Percentiles rank a stretch among this genome's conserved stretches.
Evolutionary conservation across 2,113 vertebrate species (phyloP).

Genomic region (Triplophysa dalaica): DNA sequence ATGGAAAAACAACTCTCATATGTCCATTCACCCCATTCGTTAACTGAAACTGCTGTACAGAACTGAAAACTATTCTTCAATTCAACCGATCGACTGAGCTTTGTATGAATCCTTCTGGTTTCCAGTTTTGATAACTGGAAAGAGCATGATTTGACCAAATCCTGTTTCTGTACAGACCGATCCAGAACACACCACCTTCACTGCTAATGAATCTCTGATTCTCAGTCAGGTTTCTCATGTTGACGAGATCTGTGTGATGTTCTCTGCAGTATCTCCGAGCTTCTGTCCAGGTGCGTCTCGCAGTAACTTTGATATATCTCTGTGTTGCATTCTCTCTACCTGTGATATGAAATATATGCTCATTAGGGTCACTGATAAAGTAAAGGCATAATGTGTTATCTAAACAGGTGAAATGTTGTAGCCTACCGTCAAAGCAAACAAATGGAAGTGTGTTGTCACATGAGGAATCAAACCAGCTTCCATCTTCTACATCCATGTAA

Average conservation of each 20-base stretch:
- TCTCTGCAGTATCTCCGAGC: conserved; percentile 39
- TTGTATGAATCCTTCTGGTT: conserved; percentile 16
- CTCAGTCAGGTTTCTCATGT: conserved; percentile 38
- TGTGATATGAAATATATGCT: background rate
- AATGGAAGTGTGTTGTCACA: background rate
- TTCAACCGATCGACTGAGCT: no score
- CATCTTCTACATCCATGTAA: background rate
- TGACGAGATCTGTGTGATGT: conserved; percentile 33
- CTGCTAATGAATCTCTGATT: background rate
- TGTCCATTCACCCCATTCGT: conserved; percentile 19
- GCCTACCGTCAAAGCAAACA: conserved; percentile 44
- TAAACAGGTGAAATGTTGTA: background rate
- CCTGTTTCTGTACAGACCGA: conserved; percentile 41
- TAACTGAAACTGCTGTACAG: conserved; percentile 25
- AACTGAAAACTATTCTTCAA: background rate
- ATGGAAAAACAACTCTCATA: conserved; percentile 16
- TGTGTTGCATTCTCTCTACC: conserved; percentile 9
- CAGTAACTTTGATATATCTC: background rate
- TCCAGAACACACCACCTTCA: conserved; percentile 5
- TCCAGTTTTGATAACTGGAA: background rate
- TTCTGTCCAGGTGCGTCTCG: background rate
- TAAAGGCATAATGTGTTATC: background rate
- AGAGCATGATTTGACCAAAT: conserved; percentile 23
- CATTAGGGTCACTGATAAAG: no score
- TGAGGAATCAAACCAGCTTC: background rate